A percentile compares a stretch with the other conserved stretches of the same genome.
These are phyloP conservation scores for Styela plicata DNA, from an alignment of 23 tunicate species.

Conservation along the genomic window DNA sequence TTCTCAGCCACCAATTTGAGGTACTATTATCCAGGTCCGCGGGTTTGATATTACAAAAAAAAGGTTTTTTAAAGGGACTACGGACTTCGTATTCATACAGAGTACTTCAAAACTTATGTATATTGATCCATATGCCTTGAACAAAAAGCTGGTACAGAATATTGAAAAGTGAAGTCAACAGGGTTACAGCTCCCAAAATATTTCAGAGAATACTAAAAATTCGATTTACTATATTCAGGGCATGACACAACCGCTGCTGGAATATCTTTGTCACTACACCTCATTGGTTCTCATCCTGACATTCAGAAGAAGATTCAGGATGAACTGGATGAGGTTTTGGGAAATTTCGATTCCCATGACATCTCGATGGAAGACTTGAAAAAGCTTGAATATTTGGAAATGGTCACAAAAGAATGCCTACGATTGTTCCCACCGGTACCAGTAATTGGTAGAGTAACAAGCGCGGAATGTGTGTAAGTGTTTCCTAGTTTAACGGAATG, in stretches of 20 bases:
- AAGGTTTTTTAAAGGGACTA: no score
- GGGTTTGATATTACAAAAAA: no score
- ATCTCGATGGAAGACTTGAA: constrained; percentile 63
- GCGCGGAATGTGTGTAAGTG: constrained; percentile 50
- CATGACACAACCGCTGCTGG: constrained; percentile 99
- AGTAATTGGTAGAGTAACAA: constrained; percentile 54
- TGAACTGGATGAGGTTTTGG: constrained; percentile 79
- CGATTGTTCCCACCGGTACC: constrained; percentile 96
- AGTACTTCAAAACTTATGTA: no score
- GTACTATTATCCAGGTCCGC: no score
- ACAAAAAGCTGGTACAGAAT: no score
- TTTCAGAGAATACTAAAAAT: no score
- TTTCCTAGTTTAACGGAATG: no score
- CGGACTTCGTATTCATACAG: no score
- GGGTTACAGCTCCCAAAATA: no score
- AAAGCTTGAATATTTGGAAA: constrained; percentile 75
- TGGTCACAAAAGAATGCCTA: constrained; percentile 74
- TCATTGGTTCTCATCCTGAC: constrained; percentile 69
- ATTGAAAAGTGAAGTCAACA: no score
- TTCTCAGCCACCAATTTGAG: no score
- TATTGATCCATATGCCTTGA: no score
- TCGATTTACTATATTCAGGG: constrained; percentile 15
- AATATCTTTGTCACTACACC: constrained; percentile 85
- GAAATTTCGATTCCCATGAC: constrained; percentile 16
- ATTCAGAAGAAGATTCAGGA: constrained; percentile 63